Evolutionary conservation across 2,888 invertebrate genomes (phyloP).

Genomic region (Venustoraphidia nigricollis): DNA sequence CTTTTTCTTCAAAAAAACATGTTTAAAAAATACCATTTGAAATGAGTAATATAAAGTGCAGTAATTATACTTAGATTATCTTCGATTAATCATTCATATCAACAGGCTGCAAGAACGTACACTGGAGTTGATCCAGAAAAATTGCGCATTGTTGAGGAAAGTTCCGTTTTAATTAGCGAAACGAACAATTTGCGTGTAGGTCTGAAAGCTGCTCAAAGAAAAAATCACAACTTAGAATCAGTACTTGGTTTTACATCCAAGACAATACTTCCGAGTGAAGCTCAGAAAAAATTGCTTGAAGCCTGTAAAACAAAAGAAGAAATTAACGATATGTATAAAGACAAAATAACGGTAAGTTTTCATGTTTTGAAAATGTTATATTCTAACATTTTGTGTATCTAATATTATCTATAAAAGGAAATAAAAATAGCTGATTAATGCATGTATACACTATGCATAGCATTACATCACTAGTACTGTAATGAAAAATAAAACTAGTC

Average conservation of each 20-base stretch:
- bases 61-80: slow-evolving; percentile 27
- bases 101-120: slow-evolving; percentile 24
- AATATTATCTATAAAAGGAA: no score
- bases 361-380: slow-evolving; percentile 1
- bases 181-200: slow-evolving; percentile 59
- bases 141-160: slow-evolving; percentile 42
- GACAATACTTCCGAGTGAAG: slow-evolving; percentile 36
- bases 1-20: neutral
- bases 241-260: slow-evolving; percentile 45
- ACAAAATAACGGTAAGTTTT: slow-evolving; percentile 30
- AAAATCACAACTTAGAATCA: slow-evolving; percentile 55
- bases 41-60: no score
- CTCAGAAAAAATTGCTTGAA: slow-evolving; percentile 44
- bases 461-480: no score
- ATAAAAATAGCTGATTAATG: no score
- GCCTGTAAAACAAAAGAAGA: slow-evolving; percentile 44
- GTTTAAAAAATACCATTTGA: no score
- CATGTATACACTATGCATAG: no score
- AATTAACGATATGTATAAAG: slow-evolving; percentile 37
- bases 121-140: slow-evolving; percentile 24
- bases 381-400: neutral
- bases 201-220: slow-evolving; percentile 46
- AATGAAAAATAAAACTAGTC: no score
- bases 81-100: slow-evolving; percentile 13
- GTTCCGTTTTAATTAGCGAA: slow-evolving; percentile 59